Base-by-base conservation (phyloP, 2,113 vertebrate species). In the Neofelis nebulosa region DNA sequence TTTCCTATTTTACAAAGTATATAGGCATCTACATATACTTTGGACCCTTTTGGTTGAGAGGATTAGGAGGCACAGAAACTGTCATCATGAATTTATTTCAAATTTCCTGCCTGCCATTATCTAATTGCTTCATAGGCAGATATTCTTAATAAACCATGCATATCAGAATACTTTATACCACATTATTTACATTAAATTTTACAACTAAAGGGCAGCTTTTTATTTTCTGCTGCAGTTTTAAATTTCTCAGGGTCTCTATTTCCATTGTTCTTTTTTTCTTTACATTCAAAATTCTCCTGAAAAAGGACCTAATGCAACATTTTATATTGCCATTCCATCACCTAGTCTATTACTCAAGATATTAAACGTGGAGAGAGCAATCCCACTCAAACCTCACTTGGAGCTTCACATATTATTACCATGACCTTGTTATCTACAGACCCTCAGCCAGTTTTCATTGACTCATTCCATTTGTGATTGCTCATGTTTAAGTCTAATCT, bases 401-500 rank as follows among this genome's bases (percentile, higher is more conserved):
- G 57, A 85, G n/a, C 50, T 41, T 52, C 33, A 50, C 33, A 15
- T 31, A 27, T 31, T 50, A 52, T 57, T 83, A n/a, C 36, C 15
- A 1, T 33, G 50, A 55, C 71, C 71, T 94, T 61, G 68, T 96
- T 82, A 92, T 63, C 74, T 68, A 23, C 11, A 82, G n/a, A 41
- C n/a, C 66, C 31, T 92, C 45, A 50, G 85, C 61, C 91, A 71
- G 55, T 74, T 95, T 74, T 94, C 48, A 83, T 6, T 68, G 78
- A 78, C 36, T 74, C 1, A 4, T 87, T 90, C 90, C 68, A 93
- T 91, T 68, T 89, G 73, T 69, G 83, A 79, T 66, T 94, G 87
- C 50, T 66, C 68, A 16, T 66, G 50, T 95, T 93, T 95, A 94
- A 94, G 79, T 91, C 61, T 63, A 87, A 94, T 94, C 68, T 81